Conservation (phyloP, 2,113 vertebrate genomes). For the Anhinga rufa region DNA sequence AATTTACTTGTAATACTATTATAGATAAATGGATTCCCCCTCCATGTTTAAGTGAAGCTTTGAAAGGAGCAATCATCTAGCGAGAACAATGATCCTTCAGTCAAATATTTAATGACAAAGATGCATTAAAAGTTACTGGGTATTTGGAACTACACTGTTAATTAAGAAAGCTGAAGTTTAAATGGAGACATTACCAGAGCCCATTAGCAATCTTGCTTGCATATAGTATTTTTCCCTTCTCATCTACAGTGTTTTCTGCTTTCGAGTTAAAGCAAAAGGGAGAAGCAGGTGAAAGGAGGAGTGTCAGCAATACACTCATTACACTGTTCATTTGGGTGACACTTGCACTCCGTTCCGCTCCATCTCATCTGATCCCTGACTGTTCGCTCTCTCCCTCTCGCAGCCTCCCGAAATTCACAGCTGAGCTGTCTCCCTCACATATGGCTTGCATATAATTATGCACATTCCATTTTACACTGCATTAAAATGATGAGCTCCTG, state of each 20-base stretch:
- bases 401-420: conserved; percentile 78
- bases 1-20: conserved; percentile 65
- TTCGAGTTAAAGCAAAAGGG: conserved; percentile 65
- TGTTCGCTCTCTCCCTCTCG: conserved; percentile 70
- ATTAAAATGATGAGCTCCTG: conserved; percentile 89
- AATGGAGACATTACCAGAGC: conserved; percentile 74
- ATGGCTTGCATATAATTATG: conserved; percentile 90
- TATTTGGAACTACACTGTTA: conserved; percentile 72
- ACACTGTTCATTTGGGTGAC: conserved; percentile 77
- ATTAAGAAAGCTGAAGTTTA: conserved; percentile 75
- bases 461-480: conserved; percentile 90
- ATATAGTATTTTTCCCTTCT: conserved; percentile 60
- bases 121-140: conserved; percentile 69
- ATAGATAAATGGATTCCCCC: conserved; percentile 69
- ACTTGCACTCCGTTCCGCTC: conserved; percentile 75
- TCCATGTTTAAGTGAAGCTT: conserved; percentile 69
- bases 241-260: conserved; percentile 41
- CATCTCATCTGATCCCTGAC: conserved; percentile 72
- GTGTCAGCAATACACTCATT: conserved; percentile 76
- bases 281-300: conserved; percentile 74
- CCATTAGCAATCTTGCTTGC: conserved; percentile 69
- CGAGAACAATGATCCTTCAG: conserved; percentile 69
- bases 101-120: conserved; percentile 74
- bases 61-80: conserved; percentile 66
- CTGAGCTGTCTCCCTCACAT: conserved; percentile 84